Evolutionary conservation across 2,113 vertebrate species (phyloP), one percentile per base, ranked within the genome.

Genomic region (Megaceryle maxima): DNA sequence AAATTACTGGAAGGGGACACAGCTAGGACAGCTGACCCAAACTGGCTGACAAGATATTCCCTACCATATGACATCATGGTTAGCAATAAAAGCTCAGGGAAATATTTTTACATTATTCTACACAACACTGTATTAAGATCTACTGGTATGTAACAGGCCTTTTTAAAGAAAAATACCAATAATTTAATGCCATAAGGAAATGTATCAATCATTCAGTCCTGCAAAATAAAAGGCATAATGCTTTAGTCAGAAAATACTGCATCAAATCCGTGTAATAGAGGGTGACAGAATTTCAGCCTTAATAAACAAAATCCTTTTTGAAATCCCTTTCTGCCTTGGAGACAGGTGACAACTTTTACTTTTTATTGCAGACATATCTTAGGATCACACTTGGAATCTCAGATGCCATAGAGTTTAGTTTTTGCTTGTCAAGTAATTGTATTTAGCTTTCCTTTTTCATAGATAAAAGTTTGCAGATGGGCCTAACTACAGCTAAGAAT

Each of bases 201-300:
- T 24, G 2, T n/a, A 25, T 74, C 43, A 14, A 10, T 53, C 25
- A 28, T 48, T 55, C 51, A 50, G 35, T 55, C 12, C 35, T 73
- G 35, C 19, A 94, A 92, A 83, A 72, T 2, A 93, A 41, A 64
- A 15, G 13, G 8, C 14, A 70, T 59, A 69, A 48, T 18, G 29
- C 37, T 79, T 82, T 31, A 79, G 43, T 63, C 31, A 51, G 82
- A 82, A 92, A 79, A 5, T 50, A 55, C 15, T 73, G 22, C 22
- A 70, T 39, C 53, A 46, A 76, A 83, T 46, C 10, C 5, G 8
- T 8, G 15, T 28, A 39, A 59, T 0, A 0, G 28, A 68, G 0
- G 2, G 14, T 64, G 48, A 60, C 17, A 48, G 67, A 79, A 90
- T 46, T 31, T 50, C 60, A 82, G 14, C 25, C 28, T 37, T 31